These are phyloP conservation scores for Brachymystax lenok DNA, from an alignment of 2,797 vertebrate genomes.

Conservation along the genomic window DNA sequence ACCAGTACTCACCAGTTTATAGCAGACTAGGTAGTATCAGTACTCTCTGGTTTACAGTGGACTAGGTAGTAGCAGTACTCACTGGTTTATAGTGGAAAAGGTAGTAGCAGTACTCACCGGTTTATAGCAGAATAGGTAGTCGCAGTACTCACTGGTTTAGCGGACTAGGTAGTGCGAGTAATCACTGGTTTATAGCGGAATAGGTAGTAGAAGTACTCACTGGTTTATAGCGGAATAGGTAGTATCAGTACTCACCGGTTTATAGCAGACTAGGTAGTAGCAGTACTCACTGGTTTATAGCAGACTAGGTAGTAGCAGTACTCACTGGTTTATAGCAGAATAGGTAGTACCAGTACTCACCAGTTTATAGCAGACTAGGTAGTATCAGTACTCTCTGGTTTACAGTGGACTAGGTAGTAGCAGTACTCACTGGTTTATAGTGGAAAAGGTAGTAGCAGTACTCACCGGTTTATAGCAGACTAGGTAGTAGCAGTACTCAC, in stretches of 20 bases:
- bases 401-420: slow-evolving; percentile 92
- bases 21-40: slow-evolving; percentile 89
- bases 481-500: slow-evolving; percentile 78
- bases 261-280: background rate
- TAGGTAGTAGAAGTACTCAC: background rate
- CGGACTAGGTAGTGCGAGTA: background rate
- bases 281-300: slow-evolving; percentile 93
- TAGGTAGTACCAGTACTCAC: slow-evolving; percentile 82
- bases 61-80: slow-evolving; percentile 85
- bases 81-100: background rate
- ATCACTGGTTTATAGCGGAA: background rate
- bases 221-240: background rate
- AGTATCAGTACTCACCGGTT: background rate
- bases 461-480: background rate
- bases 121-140: background rate
- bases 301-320: slow-evolving; percentile 87
- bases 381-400: slow-evolving; percentile 83
- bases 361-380: background rate
- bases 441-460: slow-evolving; percentile 87
- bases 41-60: slow-evolving; percentile 85
- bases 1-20: slow-evolving; percentile 88
- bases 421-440: slow-evolving; percentile 83
- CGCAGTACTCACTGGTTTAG: no score
- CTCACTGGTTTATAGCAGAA: slow-evolving; percentile 88
- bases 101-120: slow-evolving; percentile 60